phyloP scores from a whole-genome alignment of 1,140 invertebrate species.

The Drosophila leontia region DNA sequence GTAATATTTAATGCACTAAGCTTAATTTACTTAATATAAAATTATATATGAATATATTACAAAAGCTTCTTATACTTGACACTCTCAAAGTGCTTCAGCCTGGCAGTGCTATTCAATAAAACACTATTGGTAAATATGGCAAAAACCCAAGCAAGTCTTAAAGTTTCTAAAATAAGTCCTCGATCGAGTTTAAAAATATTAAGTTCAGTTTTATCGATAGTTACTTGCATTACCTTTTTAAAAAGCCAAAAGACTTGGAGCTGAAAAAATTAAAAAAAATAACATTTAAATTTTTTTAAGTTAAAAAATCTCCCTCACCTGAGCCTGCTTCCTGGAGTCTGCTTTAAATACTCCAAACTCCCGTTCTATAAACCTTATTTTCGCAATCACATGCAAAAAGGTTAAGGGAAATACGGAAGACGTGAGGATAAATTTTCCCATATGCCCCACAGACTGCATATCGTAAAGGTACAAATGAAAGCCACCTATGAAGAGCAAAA shows the following conservation, averaged over 20 bases:
- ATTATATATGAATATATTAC: neutral
- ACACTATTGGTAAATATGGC: constrained; percentile 60
- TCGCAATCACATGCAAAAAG: constrained; percentile 21
- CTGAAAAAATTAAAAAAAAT: constrained; percentile 8
- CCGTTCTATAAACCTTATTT: constrained; percentile 16
- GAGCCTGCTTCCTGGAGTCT: constrained; percentile 4
- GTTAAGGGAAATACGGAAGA: constrained; percentile 5
- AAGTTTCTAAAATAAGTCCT: constrained; percentile 23
- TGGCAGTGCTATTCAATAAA: constrained; percentile 25
- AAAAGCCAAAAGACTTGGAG: constrained; percentile 49
- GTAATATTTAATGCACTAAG: too few relatives aligned
- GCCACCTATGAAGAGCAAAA: neutral
- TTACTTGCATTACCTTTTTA: neutral
- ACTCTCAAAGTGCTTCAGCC: constrained; percentile 12
- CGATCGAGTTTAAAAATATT: constrained; percentile 39
- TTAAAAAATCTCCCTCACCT: constrained; percentile 10
- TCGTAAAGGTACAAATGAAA: constrained; percentile 49
- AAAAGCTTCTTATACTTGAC: constrained; percentile 7
- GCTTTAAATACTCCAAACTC: constrained; percentile 29
- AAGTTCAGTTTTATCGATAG: neutral
- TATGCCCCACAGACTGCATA: neutral
- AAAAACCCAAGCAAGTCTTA: constrained; percentile 36
- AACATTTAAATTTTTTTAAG: neutral
- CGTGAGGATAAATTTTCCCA: neutral
- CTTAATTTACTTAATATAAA: neutral